Evolutionary conservation across 1,140 invertebrate species (phyloP).

Genomic region (Phthorimaea operculella): DNA sequence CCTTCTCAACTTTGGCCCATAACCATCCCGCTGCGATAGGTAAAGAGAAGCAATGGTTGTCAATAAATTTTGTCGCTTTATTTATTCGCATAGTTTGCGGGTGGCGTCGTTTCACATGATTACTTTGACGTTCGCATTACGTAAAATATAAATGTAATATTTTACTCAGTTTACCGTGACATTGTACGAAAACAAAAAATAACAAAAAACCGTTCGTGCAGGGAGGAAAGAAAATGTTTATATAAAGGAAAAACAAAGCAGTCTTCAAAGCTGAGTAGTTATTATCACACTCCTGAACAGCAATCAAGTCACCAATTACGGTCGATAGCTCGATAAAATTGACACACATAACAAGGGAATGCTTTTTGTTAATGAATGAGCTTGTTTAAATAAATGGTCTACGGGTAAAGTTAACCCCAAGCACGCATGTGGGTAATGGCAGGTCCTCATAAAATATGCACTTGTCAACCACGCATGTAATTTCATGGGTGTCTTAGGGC

Average conservation of each 20-base stretch:
- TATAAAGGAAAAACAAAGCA: neutral
- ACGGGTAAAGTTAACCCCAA: slow-evolving; percentile 4
- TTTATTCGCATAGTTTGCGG: slow-evolving; percentile 16
- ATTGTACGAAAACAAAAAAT: too few relatives aligned
- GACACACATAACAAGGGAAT: slow-evolving; percentile 25
- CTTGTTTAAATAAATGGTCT: slow-evolving; percentile 12
- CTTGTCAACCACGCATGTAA: slow-evolving; percentile 9
- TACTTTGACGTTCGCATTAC: slow-evolving; percentile 5
- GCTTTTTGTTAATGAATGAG: slow-evolving; percentile 29
- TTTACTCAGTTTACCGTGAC: neutral
- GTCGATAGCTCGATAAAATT: slow-evolving; percentile 2
- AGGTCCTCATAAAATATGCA: slow-evolving; percentile 11
- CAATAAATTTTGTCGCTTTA: slow-evolving; percentile 37
- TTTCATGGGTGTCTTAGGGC: neutral
- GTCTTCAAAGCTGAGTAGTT: neutral
- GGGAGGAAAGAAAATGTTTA: too few relatives aligned
- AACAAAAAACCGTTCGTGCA: too few relatives aligned
- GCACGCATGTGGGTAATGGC: slow-evolving; percentile 7
- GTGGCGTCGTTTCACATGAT: slow-evolving; percentile 8
- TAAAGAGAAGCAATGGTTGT: slow-evolving; percentile 49
- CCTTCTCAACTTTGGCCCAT: slow-evolving; percentile 48
- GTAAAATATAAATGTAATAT: slow-evolving; percentile 7
- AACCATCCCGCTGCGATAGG: slow-evolving; percentile 55
- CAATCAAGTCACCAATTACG: slow-evolving; percentile 7
- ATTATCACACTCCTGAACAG: slow-evolving; percentile 4